Evolutionary conservation across 2,113 vertebrate genomes (phyloP), one percentile per base, ranked within the genome.

Genomic region (Phyllostomus discolor): DNA sequence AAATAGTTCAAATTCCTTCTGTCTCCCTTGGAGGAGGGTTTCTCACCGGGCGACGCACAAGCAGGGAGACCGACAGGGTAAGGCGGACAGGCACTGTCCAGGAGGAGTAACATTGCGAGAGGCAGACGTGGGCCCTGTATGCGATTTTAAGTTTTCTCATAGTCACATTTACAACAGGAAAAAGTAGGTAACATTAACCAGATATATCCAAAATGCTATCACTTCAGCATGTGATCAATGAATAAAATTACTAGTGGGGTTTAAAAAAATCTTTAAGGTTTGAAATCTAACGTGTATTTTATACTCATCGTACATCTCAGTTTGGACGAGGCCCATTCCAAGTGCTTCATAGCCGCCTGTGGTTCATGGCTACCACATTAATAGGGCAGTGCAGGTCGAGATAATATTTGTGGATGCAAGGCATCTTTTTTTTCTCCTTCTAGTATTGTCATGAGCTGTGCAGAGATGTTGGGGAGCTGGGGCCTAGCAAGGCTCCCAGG

Each of bases 1-100:
- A 91, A 98, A 98, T 98, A 98, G 96, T 97, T 97, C 62, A 94
- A 59, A 98, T 98, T 98, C 97, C 96, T 98, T 91, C 69, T 91
- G 24, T 96, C 88, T 97, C 97, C 84, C 79, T 95, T 6, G 0
- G 43, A 94, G 83, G 73, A 84, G 72, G 66, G 16, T 52, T 91
- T 88, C 52, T 78, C 46, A 48, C 12, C 0, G 2, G 67, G 43
- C 2, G 4, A 72, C 22, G 41, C n/a, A 78, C 2, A 75, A 54
- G 70, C 54, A 70, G 54, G 64, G 52, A 41, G 48, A 67, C 43
- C 16, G 48, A 75, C 54, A 64, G 26, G 9, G 33, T 31, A 19
- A 62, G 35, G 24, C 12, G 24, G 50, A 33, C 17, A 3, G 7
- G 57, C 4, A 59, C 15, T 2, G 12, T 33, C 14, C 33, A 14